phyloP scores from a whole-genome alignment of 2,888 invertebrate species.

The Electrophaes corylata region DNA sequence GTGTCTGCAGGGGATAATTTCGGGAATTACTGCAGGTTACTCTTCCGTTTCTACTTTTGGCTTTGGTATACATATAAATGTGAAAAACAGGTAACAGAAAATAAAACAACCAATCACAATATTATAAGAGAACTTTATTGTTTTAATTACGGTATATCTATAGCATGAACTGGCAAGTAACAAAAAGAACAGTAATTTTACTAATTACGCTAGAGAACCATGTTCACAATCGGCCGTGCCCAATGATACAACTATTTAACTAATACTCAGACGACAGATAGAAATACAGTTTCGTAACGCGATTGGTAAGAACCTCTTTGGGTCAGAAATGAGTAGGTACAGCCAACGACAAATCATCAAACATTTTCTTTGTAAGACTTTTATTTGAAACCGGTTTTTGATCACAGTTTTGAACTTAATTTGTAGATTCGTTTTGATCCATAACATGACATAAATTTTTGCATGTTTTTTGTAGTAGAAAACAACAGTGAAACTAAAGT shows the following conservation, averaged over 20 bases:
- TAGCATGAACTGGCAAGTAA: constrained; percentile 83
- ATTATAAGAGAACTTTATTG: constrained; percentile 84
- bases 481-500: no score
- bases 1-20: no score
- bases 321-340: neutral
- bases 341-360: no score
- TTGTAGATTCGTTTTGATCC: no score
- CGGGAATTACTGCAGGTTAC: no score
- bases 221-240: constrained; percentile 71
- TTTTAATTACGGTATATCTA: constrained; percentile 83
- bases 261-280: constrained; percentile 40
- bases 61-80: neutral
- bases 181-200: constrained; percentile 73
- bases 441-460: neutral
- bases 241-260: constrained; percentile 59
- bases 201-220: constrained; percentile 79
- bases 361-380: no score
- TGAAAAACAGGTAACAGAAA: constrained; percentile 6
- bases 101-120: constrained; percentile 64
- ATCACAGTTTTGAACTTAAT: no score
- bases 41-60: no score
- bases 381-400: no score
- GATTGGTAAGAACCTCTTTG: no score
- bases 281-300: neutral
- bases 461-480: no score